Evolutionary conservation across 2,113 vertebrate genomes (phyloP).

Genomic region (Brachyistius frenatus): DNA sequence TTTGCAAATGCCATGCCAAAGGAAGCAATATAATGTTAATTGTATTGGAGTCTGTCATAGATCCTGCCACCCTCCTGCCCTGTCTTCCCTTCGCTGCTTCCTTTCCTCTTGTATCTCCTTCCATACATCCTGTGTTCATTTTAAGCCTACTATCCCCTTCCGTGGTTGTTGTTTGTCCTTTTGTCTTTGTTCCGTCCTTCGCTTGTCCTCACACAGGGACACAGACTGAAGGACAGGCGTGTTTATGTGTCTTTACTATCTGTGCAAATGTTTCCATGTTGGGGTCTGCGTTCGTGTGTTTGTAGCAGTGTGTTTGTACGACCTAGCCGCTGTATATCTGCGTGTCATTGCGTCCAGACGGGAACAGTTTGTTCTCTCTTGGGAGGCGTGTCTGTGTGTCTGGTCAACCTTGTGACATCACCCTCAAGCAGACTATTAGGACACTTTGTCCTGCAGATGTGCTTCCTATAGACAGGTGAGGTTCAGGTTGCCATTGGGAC

Average conservation of each 20-base stretch:
- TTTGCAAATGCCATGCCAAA: constrained; percentile 7
- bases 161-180: constrained; percentile 22
- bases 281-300: constrained; percentile 6
- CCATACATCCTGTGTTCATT: constrained; percentile 23
- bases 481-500: constrained; percentile 45
- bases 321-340: neutral
- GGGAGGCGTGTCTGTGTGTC: constrained; percentile 36
- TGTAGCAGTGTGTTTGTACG: neutral
- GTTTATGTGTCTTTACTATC: neutral
- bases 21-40: neutral
- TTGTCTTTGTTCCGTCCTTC: constrained; percentile 40
- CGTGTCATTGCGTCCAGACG: constrained; percentile 44
- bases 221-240: constrained; percentile 45
- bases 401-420: constrained; percentile 56
- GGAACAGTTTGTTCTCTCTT: constrained; percentile 59
- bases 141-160: constrained; percentile 1
- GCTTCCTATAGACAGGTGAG: constrained; percentile 27
- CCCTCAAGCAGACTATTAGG: constrained; percentile 46
- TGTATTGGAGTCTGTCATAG: constrained; percentile 1
- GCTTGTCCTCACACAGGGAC: constrained; percentile 23
- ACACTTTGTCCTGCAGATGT: constrained; percentile 52
- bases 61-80: neutral
- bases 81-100: neutral
- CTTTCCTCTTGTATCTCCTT: constrained; percentile 4
- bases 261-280: constrained; percentile 21